Percentiles rank a stretch among this genome's conserved stretches.
These are phyloP conservation scores for Erpornis zantholeuca DNA, from an alignment of 2,113 vertebrate species.

Conservation along the genomic window DNA sequence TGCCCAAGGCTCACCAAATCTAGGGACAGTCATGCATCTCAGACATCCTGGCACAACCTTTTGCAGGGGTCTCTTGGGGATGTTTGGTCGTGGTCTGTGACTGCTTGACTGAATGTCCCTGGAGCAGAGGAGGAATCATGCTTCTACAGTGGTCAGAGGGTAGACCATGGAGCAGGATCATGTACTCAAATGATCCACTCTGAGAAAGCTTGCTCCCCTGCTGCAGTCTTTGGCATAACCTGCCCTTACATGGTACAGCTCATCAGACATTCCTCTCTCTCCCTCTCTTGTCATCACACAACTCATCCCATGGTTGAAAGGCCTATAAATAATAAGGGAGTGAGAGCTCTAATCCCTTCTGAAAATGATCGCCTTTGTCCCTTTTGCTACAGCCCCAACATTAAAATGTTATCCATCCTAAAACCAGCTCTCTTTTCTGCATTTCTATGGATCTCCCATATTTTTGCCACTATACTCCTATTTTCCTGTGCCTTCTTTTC, in stretches of 20 bases:
- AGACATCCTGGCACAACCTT: not conserved
- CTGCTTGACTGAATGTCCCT: not conserved
- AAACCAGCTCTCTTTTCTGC: not conserved
- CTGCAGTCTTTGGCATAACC: not conserved
- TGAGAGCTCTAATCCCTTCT: not conserved
- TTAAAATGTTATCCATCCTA: not conserved
- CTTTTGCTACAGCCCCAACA: not conserved
- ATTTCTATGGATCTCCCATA: not conserved
- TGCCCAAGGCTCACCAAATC: not conserved
- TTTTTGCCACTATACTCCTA: not conserved
- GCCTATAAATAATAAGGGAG: not conserved
- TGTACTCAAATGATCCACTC: not conserved
- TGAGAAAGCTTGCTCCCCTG: not conserved
- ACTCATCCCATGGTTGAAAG: not conserved
- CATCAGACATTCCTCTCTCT: not conserved
- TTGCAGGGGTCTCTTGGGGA: accelerated
- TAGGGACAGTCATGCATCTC: not conserved
- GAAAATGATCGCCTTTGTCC: not conserved
- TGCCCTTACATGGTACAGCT: not conserved
- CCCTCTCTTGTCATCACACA: not conserved
- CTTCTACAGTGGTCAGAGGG: not conserved
- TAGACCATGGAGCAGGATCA: not conserved
- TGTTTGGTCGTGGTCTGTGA: not conserved
- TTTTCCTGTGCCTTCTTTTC: not conserved
- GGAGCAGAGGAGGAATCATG: not conserved